Conservation (phyloP, 2,888 invertebrate species). For the Synanthedon tipuliformis region DNA sequence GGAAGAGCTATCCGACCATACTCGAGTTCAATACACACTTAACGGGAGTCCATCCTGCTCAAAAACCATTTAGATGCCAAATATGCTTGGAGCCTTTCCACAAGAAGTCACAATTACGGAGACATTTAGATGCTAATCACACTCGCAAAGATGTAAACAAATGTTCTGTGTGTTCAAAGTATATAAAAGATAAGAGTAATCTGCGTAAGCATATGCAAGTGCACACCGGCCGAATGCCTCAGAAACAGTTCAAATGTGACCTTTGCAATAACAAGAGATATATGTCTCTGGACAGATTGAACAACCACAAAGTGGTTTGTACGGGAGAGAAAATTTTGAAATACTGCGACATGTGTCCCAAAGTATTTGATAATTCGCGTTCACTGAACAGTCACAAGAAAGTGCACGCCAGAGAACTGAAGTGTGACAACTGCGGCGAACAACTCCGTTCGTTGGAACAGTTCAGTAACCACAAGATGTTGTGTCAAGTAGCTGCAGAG, state of each 20-base stretch:
- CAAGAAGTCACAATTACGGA: slow-evolving; percentile 61
- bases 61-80: slow-evolving; percentile 67
- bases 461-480: slow-evolving; percentile 62
- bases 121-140: slow-evolving; percentile 63
- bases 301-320: slow-evolving; percentile 66
- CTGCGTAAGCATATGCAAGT: slow-evolving; percentile 69
- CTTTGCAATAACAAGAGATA: slow-evolving; percentile 66
- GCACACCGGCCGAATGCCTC: slow-evolving; percentile 65
- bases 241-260: slow-evolving; percentile 68
- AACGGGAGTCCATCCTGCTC: slow-evolving; percentile 64
- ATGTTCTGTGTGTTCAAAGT: slow-evolving; percentile 67
- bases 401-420: slow-evolving; percentile 65
- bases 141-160: slow-evolving; percentile 67
- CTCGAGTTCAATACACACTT: slow-evolving; percentile 65
- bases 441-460: slow-evolving; percentile 65
- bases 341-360: slow-evolving; percentile 68
- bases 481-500: slow-evolving; percentile 49
- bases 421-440: slow-evolving; percentile 65
- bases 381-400: slow-evolving; percentile 67
- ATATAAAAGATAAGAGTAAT: slow-evolving; percentile 68
- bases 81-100: slow-evolving; percentile 66
- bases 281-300: slow-evolving; percentile 65
- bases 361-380: slow-evolving; percentile 67
- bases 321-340: slow-evolving; percentile 64
- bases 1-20: slow-evolving; percentile 66